Percentiles rank a stretch among this genome's conserved stretches.
phyloP scores from a whole-genome alignment of 1,140 invertebrate species.

The Wiebesia pumilae region DNA sequence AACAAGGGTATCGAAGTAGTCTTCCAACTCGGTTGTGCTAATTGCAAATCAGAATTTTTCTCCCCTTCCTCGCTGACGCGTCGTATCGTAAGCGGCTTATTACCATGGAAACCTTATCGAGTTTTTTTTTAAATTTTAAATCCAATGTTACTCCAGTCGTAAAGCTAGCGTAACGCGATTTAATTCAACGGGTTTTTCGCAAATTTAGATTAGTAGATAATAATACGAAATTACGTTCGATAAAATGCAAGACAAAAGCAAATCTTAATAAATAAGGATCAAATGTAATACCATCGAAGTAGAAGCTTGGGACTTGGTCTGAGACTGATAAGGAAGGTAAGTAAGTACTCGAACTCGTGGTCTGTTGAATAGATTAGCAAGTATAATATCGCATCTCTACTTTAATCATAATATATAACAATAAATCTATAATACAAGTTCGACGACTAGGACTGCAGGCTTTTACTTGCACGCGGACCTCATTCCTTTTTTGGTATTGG shows the following conservation, averaged over 20 bases:
- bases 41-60: neutral
- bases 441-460: conserved; percentile 62
- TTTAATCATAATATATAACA: conserved; percentile 28
- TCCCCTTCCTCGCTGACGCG: too few species aligned
- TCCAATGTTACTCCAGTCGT: too few species aligned
- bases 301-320: neutral
- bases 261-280: neutral
- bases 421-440: conserved; percentile 51
- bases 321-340: neutral
- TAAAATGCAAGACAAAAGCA: neutral
- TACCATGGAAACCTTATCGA: too few species aligned
- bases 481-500: conserved; percentile 61
- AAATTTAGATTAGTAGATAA: too few species aligned
- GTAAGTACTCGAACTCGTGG: neutral
- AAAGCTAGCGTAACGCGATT: too few species aligned
- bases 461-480: conserved; percentile 15
- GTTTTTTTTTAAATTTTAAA: too few species aligned
- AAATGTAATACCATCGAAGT: neutral
- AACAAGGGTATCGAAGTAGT: neutral
- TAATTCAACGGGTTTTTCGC: too few species aligned
- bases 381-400: conserved; percentile 26
- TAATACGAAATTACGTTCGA: too few species aligned
- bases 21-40: neutral
- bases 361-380: conserved; percentile 11
- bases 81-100: too few species aligned